Evolutionary conservation across 2,888 invertebrate species (phyloP), one percentile per base, ranked within the genome.

Genomic region (Dynastes hyllus): DNA sequence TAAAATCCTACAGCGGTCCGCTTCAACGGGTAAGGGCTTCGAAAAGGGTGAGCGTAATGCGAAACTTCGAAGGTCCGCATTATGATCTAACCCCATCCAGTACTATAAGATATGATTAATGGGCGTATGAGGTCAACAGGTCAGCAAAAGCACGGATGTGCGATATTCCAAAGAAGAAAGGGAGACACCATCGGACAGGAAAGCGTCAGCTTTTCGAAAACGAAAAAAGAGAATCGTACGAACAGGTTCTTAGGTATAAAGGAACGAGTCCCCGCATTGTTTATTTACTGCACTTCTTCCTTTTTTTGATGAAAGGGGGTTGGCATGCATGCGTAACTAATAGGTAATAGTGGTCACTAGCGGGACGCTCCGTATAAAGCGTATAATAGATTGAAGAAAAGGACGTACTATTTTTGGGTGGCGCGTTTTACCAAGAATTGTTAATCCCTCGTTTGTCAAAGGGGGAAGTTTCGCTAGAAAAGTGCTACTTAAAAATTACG

Each of bases 61-160:
- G 40, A 22, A 73, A 58, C 55, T 82, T 70, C 75, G 80, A 69
- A 67, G 83, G 78, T 76, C 83, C 77, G 81, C 81, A 82, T 63
- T 79, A 83, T 84, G 85, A 78, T 84, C 83, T 87, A 87, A 88
- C 88, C 88, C 86, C 80, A 70, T 65, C 80, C 80, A 81, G 83
- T 83, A 84, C 88, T 88, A 88, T 87, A 88, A 67, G 88, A 88
- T 88, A 88, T 89, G 89, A 89, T 89, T 89, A 89, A 89, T 89
- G 88, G 89, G 87, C 87, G 88, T 85, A 73, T 83, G 85, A 87
- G 89, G 89, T 88, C 88, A 85, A 81, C 85, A 86, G 89, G 88
- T 89, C 88, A 88, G 73, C 73, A 58, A 58, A 73, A 73, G 73
- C 40, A 73, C 73, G 73, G 73, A 73, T 73, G 73, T 73, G 55